Percentiles rank a stretch among this genome's conserved stretches.
Conservation (phyloP, 2,888 invertebrate species). For the Caenorhabditis macrosperma region DNA sequence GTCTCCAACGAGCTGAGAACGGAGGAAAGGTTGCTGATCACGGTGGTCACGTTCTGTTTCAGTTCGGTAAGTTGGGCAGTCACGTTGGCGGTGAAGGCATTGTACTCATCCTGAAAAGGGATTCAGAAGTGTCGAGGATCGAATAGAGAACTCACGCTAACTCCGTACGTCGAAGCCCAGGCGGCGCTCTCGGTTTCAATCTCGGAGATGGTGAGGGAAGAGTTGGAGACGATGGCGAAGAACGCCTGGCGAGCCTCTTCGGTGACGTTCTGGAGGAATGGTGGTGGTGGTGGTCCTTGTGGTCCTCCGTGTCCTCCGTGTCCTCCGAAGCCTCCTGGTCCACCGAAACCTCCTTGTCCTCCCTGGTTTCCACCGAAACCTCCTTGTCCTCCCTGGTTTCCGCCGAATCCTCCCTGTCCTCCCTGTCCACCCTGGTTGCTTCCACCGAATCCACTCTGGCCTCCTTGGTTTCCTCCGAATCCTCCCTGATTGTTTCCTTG, state of each 20-base stretch:
- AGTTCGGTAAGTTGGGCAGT: constrained; percentile 41
- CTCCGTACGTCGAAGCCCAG: constrained; percentile 59
- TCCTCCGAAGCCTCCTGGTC: constrained; percentile 27
- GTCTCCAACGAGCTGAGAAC: constrained; percentile 44
- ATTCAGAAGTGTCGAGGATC: background rate
- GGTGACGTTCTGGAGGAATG: constrained; percentile 61
- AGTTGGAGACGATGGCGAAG: constrained; percentile 56
- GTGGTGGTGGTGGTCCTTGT: constrained; percentile 45
- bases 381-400: constrained; percentile 33
- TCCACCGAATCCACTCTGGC: constrained; percentile 12
- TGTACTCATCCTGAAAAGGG: constrained; percentile 46
- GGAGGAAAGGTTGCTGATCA: constrained; percentile 45
- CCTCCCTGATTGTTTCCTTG: constrained; percentile 20
- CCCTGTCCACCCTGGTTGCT: too few species aligned
- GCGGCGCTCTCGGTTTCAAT: constrained; percentile 38
- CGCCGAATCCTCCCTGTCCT: constrained; percentile 10
- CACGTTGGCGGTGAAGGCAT: constrained; percentile 44
- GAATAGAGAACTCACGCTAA: constrained; percentile 36
- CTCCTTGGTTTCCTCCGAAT: constrained; percentile 18
- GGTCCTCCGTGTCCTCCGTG: constrained; percentile 29
- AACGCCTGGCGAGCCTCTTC: constrained; percentile 43
- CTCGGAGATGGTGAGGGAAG: constrained; percentile 50
- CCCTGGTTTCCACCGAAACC: constrained; percentile 16
- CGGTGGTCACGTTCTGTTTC: constrained; percentile 54
- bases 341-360: background rate